Base-by-base conservation (phyloP, 2,113 vertebrate species). In the Pyrgilauda ruficollis region DNA sequence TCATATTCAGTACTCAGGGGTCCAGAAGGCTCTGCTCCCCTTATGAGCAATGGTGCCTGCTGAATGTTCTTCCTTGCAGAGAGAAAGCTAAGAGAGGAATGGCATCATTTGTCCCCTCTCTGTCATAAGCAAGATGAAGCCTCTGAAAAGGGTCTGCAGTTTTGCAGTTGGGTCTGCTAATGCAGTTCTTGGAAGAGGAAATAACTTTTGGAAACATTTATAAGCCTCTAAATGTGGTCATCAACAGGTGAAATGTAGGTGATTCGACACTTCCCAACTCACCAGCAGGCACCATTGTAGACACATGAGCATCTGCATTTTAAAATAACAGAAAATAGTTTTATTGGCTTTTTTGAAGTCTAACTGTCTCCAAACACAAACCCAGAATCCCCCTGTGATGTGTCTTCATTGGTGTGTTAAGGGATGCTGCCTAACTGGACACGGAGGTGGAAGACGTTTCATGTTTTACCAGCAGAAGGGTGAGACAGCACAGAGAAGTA, bases 391-490 rank as follows among this genome's bases (percentile, higher is more conserved):
- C 6, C 4, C 7, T 21, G 13, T 46, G 58, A 64, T 41, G 8
- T 43, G 24, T 62, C 31, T 73, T 76, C 72, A 39, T 27, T 22
- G 26, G 11, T 59, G 26, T 63, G n/a, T 70, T 50, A 41, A 74
- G 11, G 15, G 66, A 47, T 1, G 2, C 41, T 80, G 46, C 26
- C 50, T 41, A 33, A 18, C 37, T 59, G 61, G 68, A 14, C 39
- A 33, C 0, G 0, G 46, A 64, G 10, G 12, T 72, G 35, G 50
- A 37, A 53, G 37, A 30, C 0, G 0, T 44, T 72, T 19, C 15
- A 28, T 13, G 4, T 56, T 83, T 83, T 77, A 24, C 9, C 41
- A 89, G 30, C 11, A 49, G 59, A 89, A 44, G 7, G 13, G 28
- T 43, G 46, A 90, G 53, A 47, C 1, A 2, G 4, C 13, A 27